Evolutionary conservation across 2,888 invertebrate genomes (phyloP).

Genomic region (Aphidoletes aphidimyza): DNA sequence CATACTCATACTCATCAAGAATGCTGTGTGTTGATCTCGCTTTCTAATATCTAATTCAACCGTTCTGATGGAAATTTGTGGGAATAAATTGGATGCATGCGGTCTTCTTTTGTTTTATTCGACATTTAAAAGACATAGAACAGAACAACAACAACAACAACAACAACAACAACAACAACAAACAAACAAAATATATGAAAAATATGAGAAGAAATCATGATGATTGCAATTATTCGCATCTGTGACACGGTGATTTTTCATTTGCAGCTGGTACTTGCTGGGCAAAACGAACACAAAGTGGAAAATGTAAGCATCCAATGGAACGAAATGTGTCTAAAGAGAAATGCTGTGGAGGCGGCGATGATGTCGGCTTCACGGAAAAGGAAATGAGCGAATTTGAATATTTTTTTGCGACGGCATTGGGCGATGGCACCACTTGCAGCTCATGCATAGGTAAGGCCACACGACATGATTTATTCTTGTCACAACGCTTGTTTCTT

Average conservation of each 20-base stretch:
- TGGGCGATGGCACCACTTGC: slow-evolving; percentile 65
- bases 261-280: slow-evolving; percentile 86
- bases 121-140: too few relatives aligned
- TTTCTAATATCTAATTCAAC: neutral
- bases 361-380: slow-evolving; percentile 65
- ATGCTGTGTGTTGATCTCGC: neutral
- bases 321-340: slow-evolving; percentile 79
- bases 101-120: neutral
- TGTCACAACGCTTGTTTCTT: too few relatives aligned
- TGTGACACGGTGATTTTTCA: slow-evolving; percentile 54
- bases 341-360: slow-evolving; percentile 76
- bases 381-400: slow-evolving; percentile 65
- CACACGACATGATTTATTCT: too few relatives aligned
- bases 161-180: too few relatives aligned
- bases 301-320: slow-evolving; percentile 84
- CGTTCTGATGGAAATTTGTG: neutral
- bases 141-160: too few relatives aligned
- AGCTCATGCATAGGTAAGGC: slow-evolving; percentile 65
- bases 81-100: neutral
- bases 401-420: slow-evolving; percentile 65
- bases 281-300: slow-evolving; percentile 83
- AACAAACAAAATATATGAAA: too few relatives aligned
- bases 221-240: neutral
- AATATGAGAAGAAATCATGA: neutral
- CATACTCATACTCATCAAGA: too few relatives aligned